Conservation (phyloP, 2,113 vertebrate genomes). For the Camelus bactrianus region DNA sequence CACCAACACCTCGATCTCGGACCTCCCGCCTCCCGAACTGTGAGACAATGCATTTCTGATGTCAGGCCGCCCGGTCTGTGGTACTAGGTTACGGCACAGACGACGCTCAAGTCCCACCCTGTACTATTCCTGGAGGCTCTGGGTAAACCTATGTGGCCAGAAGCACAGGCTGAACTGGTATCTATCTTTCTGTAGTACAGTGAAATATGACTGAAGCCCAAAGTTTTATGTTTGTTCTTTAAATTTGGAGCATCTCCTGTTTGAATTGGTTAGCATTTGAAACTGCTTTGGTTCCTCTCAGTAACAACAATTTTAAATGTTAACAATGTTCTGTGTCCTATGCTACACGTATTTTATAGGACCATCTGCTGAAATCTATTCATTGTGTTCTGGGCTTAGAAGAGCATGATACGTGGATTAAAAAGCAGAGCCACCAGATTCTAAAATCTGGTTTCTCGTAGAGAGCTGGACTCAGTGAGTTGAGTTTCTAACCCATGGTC, state of each 20-base stretch:
- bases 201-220: not conserved
- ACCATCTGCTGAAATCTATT: constrained; percentile 53
- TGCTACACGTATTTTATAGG: constrained; percentile 32
- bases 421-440: constrained; percentile 9
- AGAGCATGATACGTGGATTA: not conserved
- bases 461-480: not conserved
- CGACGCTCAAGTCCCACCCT: not conserved
- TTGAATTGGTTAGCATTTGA: constrained; percentile 56
- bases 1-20: not conserved
- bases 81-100: not conserved
- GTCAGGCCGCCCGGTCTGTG: not conserved
- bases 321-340: not conserved
- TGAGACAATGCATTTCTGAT: not conserved
- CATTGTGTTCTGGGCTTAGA: not conserved
- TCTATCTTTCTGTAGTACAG: not conserved
- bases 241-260: not conserved
- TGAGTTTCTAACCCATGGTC: not conserved
- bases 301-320: constrained; percentile 47
- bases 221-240: not conserved
- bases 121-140: not conserved
- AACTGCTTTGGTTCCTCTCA: constrained; percentile 11
- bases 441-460: not conserved
- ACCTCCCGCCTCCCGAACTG: not conserved
- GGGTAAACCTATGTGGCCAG: not conserved
- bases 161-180: not conserved